Percentiles rank a stretch among this genome's conserved stretches.
These are phyloP conservation scores for Ivindomyrus marchei DNA, from an alignment of 2,113 vertebrate genomes.

Conservation along the genomic window DNA sequence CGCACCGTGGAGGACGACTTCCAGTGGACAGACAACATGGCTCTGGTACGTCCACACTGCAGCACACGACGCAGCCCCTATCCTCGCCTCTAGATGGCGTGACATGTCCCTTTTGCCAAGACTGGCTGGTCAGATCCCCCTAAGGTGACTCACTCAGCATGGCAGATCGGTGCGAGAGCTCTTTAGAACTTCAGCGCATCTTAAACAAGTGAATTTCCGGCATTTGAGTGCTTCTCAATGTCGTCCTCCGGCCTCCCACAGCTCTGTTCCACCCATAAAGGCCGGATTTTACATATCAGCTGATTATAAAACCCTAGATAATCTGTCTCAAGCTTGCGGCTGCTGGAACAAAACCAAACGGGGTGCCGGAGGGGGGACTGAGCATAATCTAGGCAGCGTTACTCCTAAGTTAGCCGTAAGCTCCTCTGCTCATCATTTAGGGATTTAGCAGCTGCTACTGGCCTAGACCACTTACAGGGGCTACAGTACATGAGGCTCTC, in stretches of 20 bases:
- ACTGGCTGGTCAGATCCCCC: background rate
- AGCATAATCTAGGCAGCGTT: background rate
- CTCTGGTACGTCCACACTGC: conserved; percentile 57
- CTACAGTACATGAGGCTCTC: background rate
- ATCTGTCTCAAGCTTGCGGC: background rate
- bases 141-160: background rate
- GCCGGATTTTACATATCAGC: background rate
- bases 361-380: background rate
- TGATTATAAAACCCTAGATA: background rate
- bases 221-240: background rate
- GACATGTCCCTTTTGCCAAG: background rate
- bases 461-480: background rate
- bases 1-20: conserved; percentile 94
- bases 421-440: background rate
- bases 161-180: background rate
- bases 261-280: background rate
- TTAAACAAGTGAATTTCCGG: background rate
- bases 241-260: background rate
- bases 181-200: background rate
- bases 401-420: background rate
- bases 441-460: background rate
- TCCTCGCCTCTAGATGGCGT: background rate
- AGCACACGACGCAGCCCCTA: background rate
- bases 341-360: background rate
- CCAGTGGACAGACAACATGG: conserved; percentile 92